Base-by-base conservation (phyloP, 2,888 invertebrate species). In the Lutraria lutraria region DNA sequence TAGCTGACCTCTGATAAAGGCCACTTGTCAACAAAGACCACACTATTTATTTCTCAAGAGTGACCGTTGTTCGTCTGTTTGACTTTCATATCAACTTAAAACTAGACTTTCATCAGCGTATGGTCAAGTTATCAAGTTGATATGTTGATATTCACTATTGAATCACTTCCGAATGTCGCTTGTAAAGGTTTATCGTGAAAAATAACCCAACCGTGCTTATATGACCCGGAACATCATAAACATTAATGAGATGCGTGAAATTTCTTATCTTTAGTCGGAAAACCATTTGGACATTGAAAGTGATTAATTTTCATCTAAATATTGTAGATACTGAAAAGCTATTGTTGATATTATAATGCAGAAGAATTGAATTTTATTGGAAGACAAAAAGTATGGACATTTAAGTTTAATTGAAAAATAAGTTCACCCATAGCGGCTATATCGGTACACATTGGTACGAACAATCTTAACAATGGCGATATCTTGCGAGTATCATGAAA, bases 191-290 rank as follows among this genome's bases (percentile, higher is more conserved):
- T 3, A 63, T 19, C n/a, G 16, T n/a, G 8, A 63, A 63, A 63
- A 21, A 25, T 25, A 63, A n/a, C 21, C 25, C n/a, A 15, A 63
- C 4, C n/a, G 63, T 63, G n/a, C 63, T 25, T 63, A 63, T 63
- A 3, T 63, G 63, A 63, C 63, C 63, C 63, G 63, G 63, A 63
- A 63, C 63, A 10, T 15, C 63, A 63, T 63, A 21, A n/a, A 63
- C 25, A 63, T 63, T 63, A 63, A 63, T n/a, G 21, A 63, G 63
- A 19, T 63, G n/a, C 63, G 63, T 63, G 63, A 63, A 63, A 63
- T 63, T 15, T 10, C 25, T 10, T 63, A 63, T 63, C 63, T n/a
- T n/a, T n/a, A n/a, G n/a, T n/a, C n/a, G n/a, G n/a, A n/a, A n/a
- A n/a, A n/a, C n/a, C n/a, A n/a, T n/a, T n/a, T 63, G n/a, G 63